A percentile compares a stretch with the other conserved stretches of the same genome.
These are phyloP conservation scores for Litocranius walleri DNA, from an alignment of 2,113 vertebrate genomes.

Conservation along the genomic window DNA sequence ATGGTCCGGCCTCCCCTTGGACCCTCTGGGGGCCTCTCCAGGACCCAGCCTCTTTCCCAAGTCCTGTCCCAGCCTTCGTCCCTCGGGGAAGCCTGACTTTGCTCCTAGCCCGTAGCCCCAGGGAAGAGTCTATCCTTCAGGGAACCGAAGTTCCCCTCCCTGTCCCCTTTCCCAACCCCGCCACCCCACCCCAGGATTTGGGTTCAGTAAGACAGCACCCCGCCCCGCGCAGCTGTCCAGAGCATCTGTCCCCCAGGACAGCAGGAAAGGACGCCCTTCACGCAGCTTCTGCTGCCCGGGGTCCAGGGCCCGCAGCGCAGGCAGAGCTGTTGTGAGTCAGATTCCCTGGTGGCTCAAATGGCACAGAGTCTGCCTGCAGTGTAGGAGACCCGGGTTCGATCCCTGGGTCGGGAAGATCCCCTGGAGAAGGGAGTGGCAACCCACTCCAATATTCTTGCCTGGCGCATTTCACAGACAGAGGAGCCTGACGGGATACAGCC, in stretches of 20 bases:
- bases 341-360: neutral
- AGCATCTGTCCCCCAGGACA: rapidly evolving
- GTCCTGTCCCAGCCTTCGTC: neutral
- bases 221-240: rapidly evolving
- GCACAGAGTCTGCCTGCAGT: neutral
- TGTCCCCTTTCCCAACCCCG: rapidly evolving
- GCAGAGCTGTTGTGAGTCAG: neutral
- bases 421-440: neutral
- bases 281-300: rapidly evolving
- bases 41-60: neutral
- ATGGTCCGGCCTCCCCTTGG: neutral
- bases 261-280: rapidly evolving
- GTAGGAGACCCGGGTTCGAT: neutral
- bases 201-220: neutral
- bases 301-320: too few relatives aligned
- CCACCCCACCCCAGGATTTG: neutral
- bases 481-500: neutral
- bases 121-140: neutral
- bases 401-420: neutral
- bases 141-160: too few relatives aligned
- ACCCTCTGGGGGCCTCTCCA: neutral
- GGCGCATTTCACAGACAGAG: neutral
- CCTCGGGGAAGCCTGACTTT: neutral
- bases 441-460: neutral
- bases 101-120: neutral